Conservation (phyloP, 2,888 invertebrate species). For the Diachrysia chrysitis region DNA sequence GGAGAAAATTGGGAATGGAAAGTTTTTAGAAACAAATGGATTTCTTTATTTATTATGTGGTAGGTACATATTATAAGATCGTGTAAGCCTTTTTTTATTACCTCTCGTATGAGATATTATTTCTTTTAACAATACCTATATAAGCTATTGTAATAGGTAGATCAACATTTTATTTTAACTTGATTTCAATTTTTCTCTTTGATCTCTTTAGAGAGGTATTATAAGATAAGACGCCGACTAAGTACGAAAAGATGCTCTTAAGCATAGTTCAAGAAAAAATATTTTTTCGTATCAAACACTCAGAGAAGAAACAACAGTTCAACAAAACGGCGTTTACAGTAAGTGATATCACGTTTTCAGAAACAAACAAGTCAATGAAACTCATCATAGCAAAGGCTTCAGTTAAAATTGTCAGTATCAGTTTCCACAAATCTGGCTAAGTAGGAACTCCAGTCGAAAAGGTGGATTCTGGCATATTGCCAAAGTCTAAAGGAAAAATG, state of each 20-base stretch:
- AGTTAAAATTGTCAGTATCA: slow-evolving; percentile 43
- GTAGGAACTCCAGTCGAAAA: slow-evolving; percentile 41
- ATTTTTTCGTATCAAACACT: background rate
- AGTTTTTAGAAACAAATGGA: background rate
- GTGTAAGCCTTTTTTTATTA: background rate
- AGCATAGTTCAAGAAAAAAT: no score
- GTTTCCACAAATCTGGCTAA: slow-evolving; percentile 50
- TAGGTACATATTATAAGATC: background rate
- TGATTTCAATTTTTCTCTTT: no score
- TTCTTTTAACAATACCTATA: no score
- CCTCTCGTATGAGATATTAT: no score
- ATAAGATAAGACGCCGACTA: no score
- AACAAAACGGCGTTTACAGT: background rate
- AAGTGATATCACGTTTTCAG: background rate
- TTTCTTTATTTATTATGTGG: background rate
- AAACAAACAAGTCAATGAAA: slow-evolving; percentile 9
- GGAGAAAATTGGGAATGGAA: background rate
- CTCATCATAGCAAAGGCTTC: slow-evolving; percentile 16
- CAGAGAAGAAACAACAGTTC: background rate
- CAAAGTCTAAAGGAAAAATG: slow-evolving; percentile 52
- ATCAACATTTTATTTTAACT: no score
- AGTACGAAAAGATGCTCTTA: no score
- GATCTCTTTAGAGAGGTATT: no score
- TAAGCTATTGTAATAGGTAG: no score
- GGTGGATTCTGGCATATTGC: slow-evolving; percentile 51